Percentiles rank a stretch among this genome's conserved stretches.
Evolutionary conservation across 1,140 invertebrate genomes (phyloP).

Genomic region (Macrosteles quadrilineatus): DNA sequence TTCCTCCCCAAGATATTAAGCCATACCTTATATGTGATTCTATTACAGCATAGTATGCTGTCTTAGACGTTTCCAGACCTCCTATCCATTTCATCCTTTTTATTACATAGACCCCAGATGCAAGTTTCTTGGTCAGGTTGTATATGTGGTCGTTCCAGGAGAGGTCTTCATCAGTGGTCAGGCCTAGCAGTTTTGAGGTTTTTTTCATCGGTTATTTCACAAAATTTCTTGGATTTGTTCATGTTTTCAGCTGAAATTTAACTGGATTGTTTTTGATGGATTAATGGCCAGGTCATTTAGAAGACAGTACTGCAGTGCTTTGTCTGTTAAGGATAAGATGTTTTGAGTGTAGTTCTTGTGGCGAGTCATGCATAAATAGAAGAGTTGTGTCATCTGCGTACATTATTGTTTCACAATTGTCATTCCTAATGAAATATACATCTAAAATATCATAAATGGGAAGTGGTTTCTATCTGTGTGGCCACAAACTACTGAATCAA

Average conservation of each 20-base stretch:
- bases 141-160: neutral
- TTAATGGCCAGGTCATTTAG: constrained; percentile 1
- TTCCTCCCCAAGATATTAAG: neutral
- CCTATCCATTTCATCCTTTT: constrained; percentile 7
- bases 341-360: neutral
- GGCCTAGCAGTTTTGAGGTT: neutral
- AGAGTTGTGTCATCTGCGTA: constrained; percentile 3
- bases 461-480: too few relatives aligned
- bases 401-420: constrained; percentile 1
- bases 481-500: too few relatives aligned
- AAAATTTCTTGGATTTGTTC: neutral
- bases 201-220: constrained; percentile 1
- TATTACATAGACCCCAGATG: neutral
- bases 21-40: constrained; percentile 1
- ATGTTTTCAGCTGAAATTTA: constrained; percentile 8
- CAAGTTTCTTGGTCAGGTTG: neutral
- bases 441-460: too few relatives aligned
- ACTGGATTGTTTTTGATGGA: neutral
- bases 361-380: neutral
- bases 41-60: constrained; percentile 3
- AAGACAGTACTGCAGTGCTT: constrained; percentile 7
- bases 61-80: constrained; percentile 4
- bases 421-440: constrained; percentile 1
- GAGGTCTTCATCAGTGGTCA: neutral
- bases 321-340: constrained; percentile 1